phyloP scores from a whole-genome alignment of 2,113 vertebrate genomes.

The Sturnira hondurensis region DNA sequence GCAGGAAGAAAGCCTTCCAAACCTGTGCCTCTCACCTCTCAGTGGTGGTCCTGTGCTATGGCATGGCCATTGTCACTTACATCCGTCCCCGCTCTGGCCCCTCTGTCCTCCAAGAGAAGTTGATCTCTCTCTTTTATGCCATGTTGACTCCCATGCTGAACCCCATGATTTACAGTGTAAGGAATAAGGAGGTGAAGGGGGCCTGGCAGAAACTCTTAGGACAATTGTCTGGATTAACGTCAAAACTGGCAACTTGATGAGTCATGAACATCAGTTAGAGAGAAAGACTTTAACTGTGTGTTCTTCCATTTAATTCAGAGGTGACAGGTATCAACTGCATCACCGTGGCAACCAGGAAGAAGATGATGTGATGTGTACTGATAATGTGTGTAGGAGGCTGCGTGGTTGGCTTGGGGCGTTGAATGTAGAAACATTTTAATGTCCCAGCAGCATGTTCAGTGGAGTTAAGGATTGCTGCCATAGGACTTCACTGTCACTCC shows the following conservation, averaged over 20 bases:
- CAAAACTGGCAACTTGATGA: background rate
- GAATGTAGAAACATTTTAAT: background rate
- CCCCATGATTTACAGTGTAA: conserved; percentile 36
- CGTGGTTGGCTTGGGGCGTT: background rate
- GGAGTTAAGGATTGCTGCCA: background rate
- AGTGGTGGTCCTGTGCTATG: conserved; percentile 27
- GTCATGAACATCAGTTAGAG: background rate
- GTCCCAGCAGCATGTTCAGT: background rate
- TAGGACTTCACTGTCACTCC: background rate
- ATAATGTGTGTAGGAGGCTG: background rate
- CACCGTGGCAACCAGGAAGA: background rate
- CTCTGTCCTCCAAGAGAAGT: conserved; percentile 24
- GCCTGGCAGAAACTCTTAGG: conserved; percentile 17
- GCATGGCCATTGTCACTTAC: conserved; percentile 60
- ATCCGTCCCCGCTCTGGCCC: conserved; percentile 12
- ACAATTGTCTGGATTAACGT: background rate
- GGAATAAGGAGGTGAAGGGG: conserved; percentile 48
- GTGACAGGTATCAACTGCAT: background rate
- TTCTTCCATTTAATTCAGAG: background rate
- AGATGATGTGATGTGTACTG: fast-evolving
- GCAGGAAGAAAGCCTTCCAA: too few relatives aligned
- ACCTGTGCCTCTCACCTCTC: too few relatives aligned
- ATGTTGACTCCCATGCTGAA: conserved; percentile 28
- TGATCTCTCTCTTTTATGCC: conserved; percentile 41
- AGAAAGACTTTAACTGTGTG: background rate